Conservation (phyloP, 2,797 vertebrate species). For the Sebastes iracundus region DNA sequence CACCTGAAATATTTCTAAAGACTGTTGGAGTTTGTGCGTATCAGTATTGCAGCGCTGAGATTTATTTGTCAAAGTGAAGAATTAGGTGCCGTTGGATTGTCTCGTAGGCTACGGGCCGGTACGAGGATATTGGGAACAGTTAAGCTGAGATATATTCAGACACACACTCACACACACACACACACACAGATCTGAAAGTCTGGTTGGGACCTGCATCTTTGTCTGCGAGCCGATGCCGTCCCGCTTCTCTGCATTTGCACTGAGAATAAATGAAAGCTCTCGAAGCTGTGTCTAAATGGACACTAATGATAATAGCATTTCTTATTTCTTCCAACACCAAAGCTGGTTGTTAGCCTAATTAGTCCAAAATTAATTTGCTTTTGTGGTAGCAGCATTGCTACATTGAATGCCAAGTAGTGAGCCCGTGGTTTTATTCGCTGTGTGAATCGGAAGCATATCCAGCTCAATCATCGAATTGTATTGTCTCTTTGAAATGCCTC, state of each 20-base stretch:
- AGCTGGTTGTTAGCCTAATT: slow-evolving; percentile 67
- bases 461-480: slow-evolving; percentile 4
- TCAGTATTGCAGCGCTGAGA: slow-evolving; percentile 21
- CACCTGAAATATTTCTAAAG: slow-evolving; percentile 12
- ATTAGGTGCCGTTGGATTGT: background rate
- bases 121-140: background rate
- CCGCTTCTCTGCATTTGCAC: slow-evolving; percentile 8
- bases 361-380: slow-evolving; percentile 71
- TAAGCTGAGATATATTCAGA: background rate
- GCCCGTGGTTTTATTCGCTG: slow-evolving; percentile 26
- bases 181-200: background rate
- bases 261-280: slow-evolving; percentile 48
- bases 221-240: background rate
- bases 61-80: slow-evolving; percentile 44
- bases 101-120: background rate
- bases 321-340: slow-evolving; percentile 57
- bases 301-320: slow-evolving; percentile 58
- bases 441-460: slow-evolving; percentile 32
- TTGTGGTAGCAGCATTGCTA: slow-evolving; percentile 45
- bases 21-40: slow-evolving; percentile 24
- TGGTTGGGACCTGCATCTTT: background rate
- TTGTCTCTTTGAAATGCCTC: slow-evolving; percentile 34
- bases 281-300: slow-evolving; percentile 48
- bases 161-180: background rate
- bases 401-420: slow-evolving; percentile 49